Base-by-base conservation (phyloP, 2,113 vertebrate species). In the Aleadryas rufinucha region DNA sequence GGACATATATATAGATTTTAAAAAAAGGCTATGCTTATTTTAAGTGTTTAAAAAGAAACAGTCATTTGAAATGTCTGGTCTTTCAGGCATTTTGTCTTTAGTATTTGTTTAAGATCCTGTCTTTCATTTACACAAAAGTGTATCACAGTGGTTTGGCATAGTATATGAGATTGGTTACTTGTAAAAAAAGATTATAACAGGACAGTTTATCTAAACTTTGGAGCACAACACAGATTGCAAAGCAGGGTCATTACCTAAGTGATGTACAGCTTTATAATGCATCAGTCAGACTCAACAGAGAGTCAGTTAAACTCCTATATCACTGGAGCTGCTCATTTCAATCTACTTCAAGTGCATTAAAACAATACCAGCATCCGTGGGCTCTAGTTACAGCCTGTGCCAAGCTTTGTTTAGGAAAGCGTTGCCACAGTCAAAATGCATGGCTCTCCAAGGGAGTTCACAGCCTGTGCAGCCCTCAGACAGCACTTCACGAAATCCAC, bases 341-440 rank as follows among this genome's bases (percentile, higher is more conserved):
- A 37, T 41, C 70, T 72, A 27, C 63, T 81, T 78, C 54, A 75
- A 49, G 26, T 37, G 60, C 44, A 75, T 41, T 87, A 44, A 84
- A 89, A 50, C 39, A 85, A 20, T n/a, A 65, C 7, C 9, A 59
- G 16, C 47, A 60, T 41, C 33, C 5, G 22, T 2, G 3, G 31
- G 68, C 64, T 70, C 35, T 31, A 41, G 72, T 60, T 78, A 47
- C 10, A 92, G 52, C 31, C 69, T 56, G 15, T 33, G 37, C 45
- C 3, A 2, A 66, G 33, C 42, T 92, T 63, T 41, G 63, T 52
- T 84, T 71, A 78, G 63, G 18, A 23, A 89, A 65, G 26, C 2
- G 2, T 11, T 68, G 74, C 39, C 60, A 28, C 6, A n/a, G 52
- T 47, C 42, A 65, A 74, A 66, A 7, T 0, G 1, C 0, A 0